Base-by-base conservation (phyloP, 2,113 vertebrate species). In the Salvelinus alpinus region DNA sequence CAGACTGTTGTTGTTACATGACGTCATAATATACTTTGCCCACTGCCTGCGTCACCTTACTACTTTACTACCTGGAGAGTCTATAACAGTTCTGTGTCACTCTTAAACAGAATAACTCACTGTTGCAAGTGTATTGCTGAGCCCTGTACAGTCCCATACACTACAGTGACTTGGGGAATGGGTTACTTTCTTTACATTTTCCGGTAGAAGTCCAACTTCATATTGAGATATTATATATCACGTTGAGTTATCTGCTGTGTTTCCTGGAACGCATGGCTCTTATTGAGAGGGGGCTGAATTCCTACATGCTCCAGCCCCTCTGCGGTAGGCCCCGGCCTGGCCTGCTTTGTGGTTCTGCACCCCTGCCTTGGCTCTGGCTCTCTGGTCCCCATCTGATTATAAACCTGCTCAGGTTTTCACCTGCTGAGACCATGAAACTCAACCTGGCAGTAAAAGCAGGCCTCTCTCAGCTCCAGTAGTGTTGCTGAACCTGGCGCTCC, bases 361-460 rank as follows among this genome's bases (percentile, higher is more conserved):
- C 29, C 70, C 44, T 48, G n/a, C 60, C 65, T n/a, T 62, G 70
- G 7, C 78, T 71, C 62, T 47, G 59, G 78, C 59, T 54, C 65
- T 27, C 31, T 47, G 9, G 20, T 80, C 74, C 74, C 85, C 78
- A 31, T 80, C 70, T 80, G 75, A 84, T 73, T 86, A 77, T 85
- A 85, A 89, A 79, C 82, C 77, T 82, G 78, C 81, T 88, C 81
- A 82, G 71, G 80, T 85, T 87, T 84, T 89, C 75, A 88, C 81
- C 88, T 89, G 86, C 84, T 87, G 83, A 34, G 86, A 80, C 88
- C 72, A 88, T 91, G 88, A 92, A 92, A 92, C 86, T 64, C 79
- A 90, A 90, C 89, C 88, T 82, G 86, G 68, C 80, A 62, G 71
- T 85, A 88, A 90, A 90, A 80, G 38, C 59, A 34, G 64, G 1